Evolutionary conservation across 2,888 invertebrate genomes (phyloP).

Genomic region (Zygaena filipendulae): DNA sequence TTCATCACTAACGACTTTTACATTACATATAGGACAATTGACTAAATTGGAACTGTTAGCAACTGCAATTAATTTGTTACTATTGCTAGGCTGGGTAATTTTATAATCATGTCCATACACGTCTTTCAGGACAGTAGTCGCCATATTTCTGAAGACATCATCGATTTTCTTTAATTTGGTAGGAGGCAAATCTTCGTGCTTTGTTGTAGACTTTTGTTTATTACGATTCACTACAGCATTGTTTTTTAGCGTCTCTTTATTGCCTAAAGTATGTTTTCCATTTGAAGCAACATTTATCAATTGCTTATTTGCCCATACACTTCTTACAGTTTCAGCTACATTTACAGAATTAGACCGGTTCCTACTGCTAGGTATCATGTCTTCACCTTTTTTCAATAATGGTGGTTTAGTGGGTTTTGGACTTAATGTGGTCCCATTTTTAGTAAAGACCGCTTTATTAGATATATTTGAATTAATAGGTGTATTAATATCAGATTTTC

Average conservation of each 20-base stretch:
- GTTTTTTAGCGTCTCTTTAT: neutral
- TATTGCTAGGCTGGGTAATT: conserved; percentile 25
- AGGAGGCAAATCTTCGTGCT: conserved; percentile 26
- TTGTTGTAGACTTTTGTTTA: conserved; percentile 27
- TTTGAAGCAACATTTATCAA: conserved; percentile 4
- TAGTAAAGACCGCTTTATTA: conserved; percentile 23
- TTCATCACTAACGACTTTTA: conserved; percentile 27
- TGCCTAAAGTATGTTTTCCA: neutral
- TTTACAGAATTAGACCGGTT: conserved; percentile 15
- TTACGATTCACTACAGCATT: conserved; percentile 16
- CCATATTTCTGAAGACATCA: conserved; percentile 40
- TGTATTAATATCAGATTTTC: conserved; percentile 14
- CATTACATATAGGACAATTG: conserved; percentile 61
- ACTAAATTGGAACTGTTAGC: conserved; percentile 24
- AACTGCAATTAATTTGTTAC: conserved; percentile 29
- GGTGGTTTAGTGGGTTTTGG: conserved; percentile 19
- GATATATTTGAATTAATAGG: conserved; percentile 16
- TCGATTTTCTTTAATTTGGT: conserved; percentile 48
- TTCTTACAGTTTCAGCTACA: conserved; percentile 25
- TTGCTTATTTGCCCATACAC: conserved; percentile 28
- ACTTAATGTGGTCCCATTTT: conserved; percentile 24
- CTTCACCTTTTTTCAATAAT: conserved; percentile 24
- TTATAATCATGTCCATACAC: conserved; percentile 48
- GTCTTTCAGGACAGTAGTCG: conserved; percentile 39
- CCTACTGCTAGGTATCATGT: conserved; percentile 19